Conservation (phyloP, 2,888 invertebrate species). For the Erebia epiphron region DNA sequence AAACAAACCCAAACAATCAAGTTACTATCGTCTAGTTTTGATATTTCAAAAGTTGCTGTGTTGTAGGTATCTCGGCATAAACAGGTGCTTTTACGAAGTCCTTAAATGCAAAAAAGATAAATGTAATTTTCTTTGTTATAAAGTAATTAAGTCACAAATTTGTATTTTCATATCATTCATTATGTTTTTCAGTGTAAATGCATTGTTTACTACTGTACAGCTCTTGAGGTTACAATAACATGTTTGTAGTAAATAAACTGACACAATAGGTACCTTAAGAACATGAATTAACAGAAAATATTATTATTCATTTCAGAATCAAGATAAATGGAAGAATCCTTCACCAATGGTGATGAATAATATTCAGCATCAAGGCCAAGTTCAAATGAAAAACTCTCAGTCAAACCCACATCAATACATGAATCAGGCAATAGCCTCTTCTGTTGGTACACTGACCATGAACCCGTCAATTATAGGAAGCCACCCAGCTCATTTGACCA, state of each 20-base stretch:
- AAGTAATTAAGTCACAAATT: neutral
- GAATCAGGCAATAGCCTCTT: conserved; percentile 75
- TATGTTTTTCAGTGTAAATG: neutral
- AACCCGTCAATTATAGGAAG: conserved; percentile 77
- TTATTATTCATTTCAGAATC: conserved; percentile 83
- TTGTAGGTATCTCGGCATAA: neutral
- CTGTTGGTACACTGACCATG: conserved; percentile 74
- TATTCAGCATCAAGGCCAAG: conserved; percentile 82
- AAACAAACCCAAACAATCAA: neutral
- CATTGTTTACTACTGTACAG: neutral
- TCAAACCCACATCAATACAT: conserved; percentile 80
- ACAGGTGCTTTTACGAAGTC: neutral
- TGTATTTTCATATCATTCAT: neutral
- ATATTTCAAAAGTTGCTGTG: neutral
- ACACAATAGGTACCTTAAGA: neutral
- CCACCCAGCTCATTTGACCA: conserved; percentile 74
- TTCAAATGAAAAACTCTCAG: conserved; percentile 77
- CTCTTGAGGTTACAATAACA: neutral
- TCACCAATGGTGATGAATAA: conserved; percentile 82
- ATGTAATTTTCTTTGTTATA: too few relatives aligned
- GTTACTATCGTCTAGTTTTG: neutral
- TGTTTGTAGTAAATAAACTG: neutral
- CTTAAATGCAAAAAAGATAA: neutral
- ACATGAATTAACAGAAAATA: neutral
- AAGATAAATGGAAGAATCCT: conserved; percentile 94